Base-by-base conservation (phyloP, 2,888 invertebrate genomes). In the Drosophila monieri region DNA sequence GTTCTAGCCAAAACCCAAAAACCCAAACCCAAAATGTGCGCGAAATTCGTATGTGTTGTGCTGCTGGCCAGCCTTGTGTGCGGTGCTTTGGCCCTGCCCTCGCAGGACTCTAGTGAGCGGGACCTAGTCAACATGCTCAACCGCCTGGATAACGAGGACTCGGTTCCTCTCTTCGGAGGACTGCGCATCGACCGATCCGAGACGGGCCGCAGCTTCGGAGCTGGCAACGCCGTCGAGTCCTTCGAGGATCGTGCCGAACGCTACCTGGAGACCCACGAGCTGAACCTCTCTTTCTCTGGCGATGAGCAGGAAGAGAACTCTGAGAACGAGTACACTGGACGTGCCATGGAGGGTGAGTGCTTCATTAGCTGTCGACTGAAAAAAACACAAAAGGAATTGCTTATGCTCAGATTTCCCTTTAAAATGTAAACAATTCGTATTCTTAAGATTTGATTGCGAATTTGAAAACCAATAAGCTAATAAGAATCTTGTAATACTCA, bases 211-310 rank as follows among this genome's bases (percentile, higher is more conserved):
- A 84, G 88, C 70, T 90, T 91, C 35, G 89, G 90, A 51, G 83
- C 80, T 18, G 76, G 66, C 70, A 89, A 88, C 70, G 74, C 78
- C 57, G 62, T 88, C 25, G 92, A 92, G 78, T 91, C 91, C 65
- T 85, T 93, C 32, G 85, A 93, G 57, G 93, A 93, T 70, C 92
- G 93, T 73, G 90, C 92, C 74, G 88, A 92, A 67, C 91, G 92
- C 65, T 93, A 92, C 80, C 79, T 93, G 71, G 85, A 90, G 52
- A 92, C 91, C 37, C 93, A 93, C 72, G 92, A 93, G 77, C 76
- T 93, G 58, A 92, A 91, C 77, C 88, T 93, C 48, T 89, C 92
- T 52, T 89, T 90, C 86, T 91, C 93, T 47, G 85, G 88, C 15
- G 89, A 90, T 61, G 90, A 89, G 51, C 88, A 88, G 68, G 88